A percentile compares a stretch with the other conserved stretches of the same genome.
Conservation (phyloP, 2,888 invertebrate species). For the Phyllotreta cruciferae region DNA sequence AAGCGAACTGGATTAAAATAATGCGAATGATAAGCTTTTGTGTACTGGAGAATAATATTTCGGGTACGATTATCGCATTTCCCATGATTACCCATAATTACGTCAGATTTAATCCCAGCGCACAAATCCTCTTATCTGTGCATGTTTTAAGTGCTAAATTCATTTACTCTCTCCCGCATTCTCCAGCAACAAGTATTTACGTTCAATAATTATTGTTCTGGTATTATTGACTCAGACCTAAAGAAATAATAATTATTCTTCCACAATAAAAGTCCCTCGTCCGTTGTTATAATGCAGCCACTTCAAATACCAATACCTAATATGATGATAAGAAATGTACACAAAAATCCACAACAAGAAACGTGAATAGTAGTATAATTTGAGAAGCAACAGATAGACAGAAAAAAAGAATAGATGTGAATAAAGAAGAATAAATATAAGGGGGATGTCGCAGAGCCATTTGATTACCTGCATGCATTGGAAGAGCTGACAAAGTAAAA, state of each 20-base stretch:
- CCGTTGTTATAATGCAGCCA: too few relatives aligned
- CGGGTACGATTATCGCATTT: conserved; percentile 49
- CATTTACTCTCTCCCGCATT: conserved; percentile 33
- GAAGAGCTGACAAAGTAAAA: conserved; percentile 49
- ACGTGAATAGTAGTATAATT: conserved; percentile 8
- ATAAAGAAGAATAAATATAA: conserved; percentile 42
- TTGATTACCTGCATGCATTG: conserved; percentile 50
- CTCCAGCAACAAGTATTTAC: conserved; percentile 37
- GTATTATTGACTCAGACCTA: too few relatives aligned
- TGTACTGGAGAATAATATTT: conserved; percentile 46
- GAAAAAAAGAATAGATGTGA: conserved; percentile 7
- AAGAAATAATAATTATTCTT: too few relatives aligned
- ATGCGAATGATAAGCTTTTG: conserved; percentile 37
- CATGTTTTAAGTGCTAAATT: conserved; percentile 48
- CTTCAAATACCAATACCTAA: too few relatives aligned
- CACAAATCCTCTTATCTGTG: conserved; percentile 50
- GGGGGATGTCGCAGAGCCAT: conserved; percentile 44
- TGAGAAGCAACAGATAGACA: conserved; percentile 28
- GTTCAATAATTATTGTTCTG: conserved; percentile 4
- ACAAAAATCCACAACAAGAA: neutral
- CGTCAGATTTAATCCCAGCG: conserved; percentile 48
- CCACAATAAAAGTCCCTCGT: too few relatives aligned
- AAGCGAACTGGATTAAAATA: conserved; percentile 29
- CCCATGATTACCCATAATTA: conserved; percentile 51
- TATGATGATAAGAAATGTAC: too few relatives aligned